These are phyloP conservation scores for Alexandromys fortis DNA, from an alignment of 2,113 vertebrate genomes.

Conservation along the genomic window DNA sequence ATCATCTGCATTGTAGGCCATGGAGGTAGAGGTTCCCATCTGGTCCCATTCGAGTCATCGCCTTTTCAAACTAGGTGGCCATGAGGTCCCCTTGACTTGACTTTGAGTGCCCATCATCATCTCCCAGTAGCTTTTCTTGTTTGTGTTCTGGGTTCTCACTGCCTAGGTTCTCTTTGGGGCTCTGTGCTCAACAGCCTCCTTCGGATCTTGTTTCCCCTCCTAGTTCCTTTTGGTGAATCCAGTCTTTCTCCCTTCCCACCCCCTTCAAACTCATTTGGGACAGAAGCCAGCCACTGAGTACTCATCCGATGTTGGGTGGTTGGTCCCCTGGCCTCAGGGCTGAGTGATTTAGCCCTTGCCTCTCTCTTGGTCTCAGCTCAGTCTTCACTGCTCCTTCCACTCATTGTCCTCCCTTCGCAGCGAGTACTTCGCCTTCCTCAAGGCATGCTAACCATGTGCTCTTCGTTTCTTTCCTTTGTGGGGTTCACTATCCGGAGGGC, in stretches of 20 bases:
- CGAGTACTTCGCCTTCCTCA: not conserved
- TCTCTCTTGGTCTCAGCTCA: not conserved
- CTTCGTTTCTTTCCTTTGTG: not conserved
- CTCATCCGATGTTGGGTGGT: fast-evolving
- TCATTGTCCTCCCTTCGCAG: fast-evolving
- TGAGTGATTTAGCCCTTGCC: not conserved
- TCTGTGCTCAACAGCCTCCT: not conserved
- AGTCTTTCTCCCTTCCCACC: not conserved
- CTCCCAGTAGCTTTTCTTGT: not conserved
- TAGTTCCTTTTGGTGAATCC: not conserved
- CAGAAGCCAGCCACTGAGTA: not conserved
- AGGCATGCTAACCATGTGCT: fast-evolving
- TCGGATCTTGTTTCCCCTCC: not conserved
- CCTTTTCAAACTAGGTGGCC: not conserved
- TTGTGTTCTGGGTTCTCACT: not conserved
- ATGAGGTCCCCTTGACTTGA: not conserved
- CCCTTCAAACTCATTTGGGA: not conserved
- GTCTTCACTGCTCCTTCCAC: fast-evolving
- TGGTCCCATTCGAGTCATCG: not conserved
- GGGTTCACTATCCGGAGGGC: not conserved
- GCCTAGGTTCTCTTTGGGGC: not conserved
- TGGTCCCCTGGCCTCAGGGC: not conserved
- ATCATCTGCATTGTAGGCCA: not conserved
- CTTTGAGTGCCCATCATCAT: not conserved
- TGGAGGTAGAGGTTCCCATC: not conserved